Base-by-base conservation (phyloP, 2,113 vertebrate genomes). In the Cepphus grylle region DNA sequence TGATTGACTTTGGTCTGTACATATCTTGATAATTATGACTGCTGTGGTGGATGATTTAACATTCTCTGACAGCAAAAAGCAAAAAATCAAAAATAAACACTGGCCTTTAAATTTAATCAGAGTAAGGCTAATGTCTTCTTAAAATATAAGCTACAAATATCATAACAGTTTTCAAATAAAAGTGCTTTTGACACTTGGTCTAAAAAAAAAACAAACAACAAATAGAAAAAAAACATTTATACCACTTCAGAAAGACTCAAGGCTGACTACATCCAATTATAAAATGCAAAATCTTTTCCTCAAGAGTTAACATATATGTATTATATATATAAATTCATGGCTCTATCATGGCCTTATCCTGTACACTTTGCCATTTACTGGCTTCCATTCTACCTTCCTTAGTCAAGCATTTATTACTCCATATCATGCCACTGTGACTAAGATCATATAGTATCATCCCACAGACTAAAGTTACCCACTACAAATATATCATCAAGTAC, bases 1-100 rank as follows among this genome's bases (percentile, higher is more conserved):
- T 95, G 96, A 94, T 91, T 34, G 87, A 98, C 98, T 98, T 98
- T 98, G 98, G 98, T 98, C 98, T 98, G 96, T 98, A 97, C 96
- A 96, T 95, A 94, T 96, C 96, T 98, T 94, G 97, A 93, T 97
- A 98, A 97, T 96, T 73, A 88, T 84, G 96, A 98, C 77, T 97
- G 97, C 97, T 96, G 93, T n/a, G 25, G 62, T 94, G 95, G 96
- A 90, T 95, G 93, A 95, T 95, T 93, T 91, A 93, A 97, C 96
- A 95, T 96, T 98, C 96, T 98, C 93, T 95, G 96, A 98, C 55
- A 95, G 86, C 49, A 95, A 97, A 95, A 97, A 97, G 90, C 49
- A 96, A 88, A 95, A 92, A 97, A 91, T 9, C 5, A 94, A 95
- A 92, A 96, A 86, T 50, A 95, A 96, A 92, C 96, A 97, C 93